A percentile compares a stretch with the other conserved stretches of the same genome.
phyloP scores from a whole-genome alignment of 2,888 invertebrate species.

The Nemotelus nigrinus region DNA sequence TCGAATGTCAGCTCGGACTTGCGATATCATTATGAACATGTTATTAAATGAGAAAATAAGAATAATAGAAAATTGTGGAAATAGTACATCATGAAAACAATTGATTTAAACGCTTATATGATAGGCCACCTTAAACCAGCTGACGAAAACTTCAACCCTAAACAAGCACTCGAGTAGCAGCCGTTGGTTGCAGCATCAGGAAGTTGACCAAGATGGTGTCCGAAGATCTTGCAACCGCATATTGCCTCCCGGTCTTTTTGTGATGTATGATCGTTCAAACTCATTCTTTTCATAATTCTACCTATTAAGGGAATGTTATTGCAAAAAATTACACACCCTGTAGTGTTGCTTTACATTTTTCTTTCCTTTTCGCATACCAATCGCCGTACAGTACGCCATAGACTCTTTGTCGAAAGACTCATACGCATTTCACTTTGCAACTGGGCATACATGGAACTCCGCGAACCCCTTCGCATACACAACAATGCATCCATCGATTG shows the following conservation, averaged over 20 bases:
- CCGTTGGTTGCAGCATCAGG: conserved; percentile 20
- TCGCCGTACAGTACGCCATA: neutral
- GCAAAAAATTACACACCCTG: conserved; percentile 56
- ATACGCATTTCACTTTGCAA: conserved; percentile 9
- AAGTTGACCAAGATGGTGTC: conserved; percentile 34
- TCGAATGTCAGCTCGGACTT: too few relatives aligned
- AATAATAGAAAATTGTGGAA: too few relatives aligned
- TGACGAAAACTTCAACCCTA: too few relatives aligned
- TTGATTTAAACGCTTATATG: neutral
- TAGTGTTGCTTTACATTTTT: conserved; percentile 46
- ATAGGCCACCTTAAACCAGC: conserved; percentile 12
- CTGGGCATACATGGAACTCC: conserved; percentile 9
- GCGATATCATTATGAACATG: too few relatives aligned
- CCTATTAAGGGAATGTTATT: conserved; percentile 57
- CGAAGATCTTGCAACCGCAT: conserved; percentile 36
- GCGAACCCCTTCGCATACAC: neutral
- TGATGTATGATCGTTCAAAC: conserved; percentile 56
- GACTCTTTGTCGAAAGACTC: neutral
- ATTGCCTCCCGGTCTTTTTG: conserved; percentile 52
- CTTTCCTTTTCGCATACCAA: neutral
- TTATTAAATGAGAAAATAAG: too few relatives aligned
- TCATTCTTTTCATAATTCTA: conserved; percentile 55
- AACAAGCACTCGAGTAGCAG: too few relatives aligned
- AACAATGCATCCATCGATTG: conserved; percentile 31
- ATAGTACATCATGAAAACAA: too few relatives aligned